phyloP scores from a whole-genome alignment of 2,113 vertebrate species.

The Aspiorhynchus laticeps region DNA sequence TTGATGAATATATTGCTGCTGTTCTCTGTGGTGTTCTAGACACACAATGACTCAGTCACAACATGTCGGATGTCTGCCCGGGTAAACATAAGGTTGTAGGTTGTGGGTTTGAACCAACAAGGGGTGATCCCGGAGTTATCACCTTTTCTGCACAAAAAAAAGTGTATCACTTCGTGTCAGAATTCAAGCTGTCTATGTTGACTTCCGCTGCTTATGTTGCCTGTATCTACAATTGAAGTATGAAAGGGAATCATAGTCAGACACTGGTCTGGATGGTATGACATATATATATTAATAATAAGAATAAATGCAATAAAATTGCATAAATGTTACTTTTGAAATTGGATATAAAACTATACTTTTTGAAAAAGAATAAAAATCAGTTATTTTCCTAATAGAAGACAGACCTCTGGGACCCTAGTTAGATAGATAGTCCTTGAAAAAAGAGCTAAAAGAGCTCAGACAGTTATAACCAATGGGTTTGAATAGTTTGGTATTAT shows the following conservation, averaged over 20 bases:
- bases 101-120: conserved; percentile 3
- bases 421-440: not conserved
- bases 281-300: not conserved
- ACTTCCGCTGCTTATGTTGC: not conserved
- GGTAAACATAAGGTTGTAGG: conserved; percentile 10
- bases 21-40: conserved; percentile 1
- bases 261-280: not conserved
- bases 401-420: not conserved
- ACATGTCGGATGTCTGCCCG: not conserved
- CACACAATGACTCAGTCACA: conserved; percentile 1
- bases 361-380: not conserved
- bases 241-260: not conserved
- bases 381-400: not conserved
- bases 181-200: not conserved
- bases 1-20: conserved; percentile 3
- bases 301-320: not conserved
- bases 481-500: not conserved
- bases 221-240: not conserved
- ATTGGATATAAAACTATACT: not conserved
- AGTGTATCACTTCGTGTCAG: no score
- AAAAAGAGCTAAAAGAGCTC: not conserved
- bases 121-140: not conserved
- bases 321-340: not conserved
- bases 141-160: not conserved
- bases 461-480: not conserved